These are phyloP conservation scores for Sylvietta virens DNA, from an alignment of 2,113 vertebrate genomes.

Conservation along the genomic window DNA sequence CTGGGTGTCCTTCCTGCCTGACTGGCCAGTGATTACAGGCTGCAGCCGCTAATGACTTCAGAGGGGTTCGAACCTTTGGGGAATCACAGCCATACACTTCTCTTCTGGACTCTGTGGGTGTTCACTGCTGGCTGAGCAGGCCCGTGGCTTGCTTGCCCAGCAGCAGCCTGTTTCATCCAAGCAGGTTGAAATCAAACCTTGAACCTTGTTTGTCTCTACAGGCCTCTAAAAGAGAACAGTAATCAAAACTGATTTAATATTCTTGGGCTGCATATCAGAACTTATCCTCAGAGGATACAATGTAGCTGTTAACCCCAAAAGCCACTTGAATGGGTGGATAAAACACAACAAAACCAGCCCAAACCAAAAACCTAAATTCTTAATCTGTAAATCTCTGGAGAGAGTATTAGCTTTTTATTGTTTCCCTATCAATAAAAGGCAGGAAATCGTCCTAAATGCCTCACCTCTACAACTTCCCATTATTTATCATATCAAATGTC, in stretches of 20 bases:
- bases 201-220: background rate
- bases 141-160: background rate
- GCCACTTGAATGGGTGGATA: background rate
- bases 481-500: background rate
- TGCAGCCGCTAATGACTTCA: background rate
- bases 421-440: background rate
- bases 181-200: background rate
- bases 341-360: background rate
- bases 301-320: background rate
- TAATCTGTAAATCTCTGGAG: background rate
- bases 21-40: background rate
- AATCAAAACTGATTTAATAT: background rate
- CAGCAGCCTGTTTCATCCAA: background rate
- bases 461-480: constrained; percentile 5
- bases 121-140: background rate
- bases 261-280: background rate
- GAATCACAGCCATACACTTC: background rate
- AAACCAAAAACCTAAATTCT: background rate
- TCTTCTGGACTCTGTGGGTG: background rate
- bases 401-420: constrained; percentile 17
- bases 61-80: background rate
- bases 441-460: background rate
- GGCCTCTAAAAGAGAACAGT: background rate
- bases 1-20: background rate
- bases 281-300: background rate